Conservation (phyloP, 2,888 invertebrate genomes). For the Caenorhabditis sp. region DNA sequence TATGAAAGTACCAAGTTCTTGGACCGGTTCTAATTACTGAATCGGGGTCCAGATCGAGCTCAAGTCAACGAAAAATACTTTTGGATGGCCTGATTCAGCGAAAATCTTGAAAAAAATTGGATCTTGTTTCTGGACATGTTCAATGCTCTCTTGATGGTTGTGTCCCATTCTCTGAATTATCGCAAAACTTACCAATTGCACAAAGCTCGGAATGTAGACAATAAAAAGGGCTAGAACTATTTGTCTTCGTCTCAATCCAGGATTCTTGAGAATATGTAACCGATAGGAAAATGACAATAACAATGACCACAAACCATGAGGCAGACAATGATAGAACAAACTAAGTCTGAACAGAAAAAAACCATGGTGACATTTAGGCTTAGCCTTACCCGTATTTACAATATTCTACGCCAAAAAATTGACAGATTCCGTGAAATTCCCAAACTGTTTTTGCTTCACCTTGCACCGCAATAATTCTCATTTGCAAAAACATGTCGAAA, state of each 20-base stretch:
- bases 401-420: not conserved
- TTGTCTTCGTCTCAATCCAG: constrained; percentile 14
- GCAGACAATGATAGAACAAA: no score
- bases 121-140: not conserved
- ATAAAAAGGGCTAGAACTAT: constrained; percentile 13
- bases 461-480: not conserved
- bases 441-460: not conserved
- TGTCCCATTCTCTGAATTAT: constrained; percentile 11
- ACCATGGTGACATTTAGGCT: no score
- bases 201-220: constrained; percentile 23
- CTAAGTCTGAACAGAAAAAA: not conserved
- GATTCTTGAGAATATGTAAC: constrained; percentile 32
- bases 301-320: constrained; percentile 36
- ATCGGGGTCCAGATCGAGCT: no score
- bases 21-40: no score
- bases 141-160: not conserved
- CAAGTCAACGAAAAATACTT: no score
- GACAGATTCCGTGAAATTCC: not conserved
- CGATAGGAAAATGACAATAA: constrained; percentile 30
- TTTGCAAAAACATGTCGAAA: not conserved
- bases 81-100: no score
- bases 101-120: no score
- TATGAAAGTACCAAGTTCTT: no score
- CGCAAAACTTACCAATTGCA: constrained; percentile 7
- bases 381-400: not conserved